Base-by-base conservation (phyloP, 1,140 invertebrate species). In the Camponotus floridanus region DNA sequence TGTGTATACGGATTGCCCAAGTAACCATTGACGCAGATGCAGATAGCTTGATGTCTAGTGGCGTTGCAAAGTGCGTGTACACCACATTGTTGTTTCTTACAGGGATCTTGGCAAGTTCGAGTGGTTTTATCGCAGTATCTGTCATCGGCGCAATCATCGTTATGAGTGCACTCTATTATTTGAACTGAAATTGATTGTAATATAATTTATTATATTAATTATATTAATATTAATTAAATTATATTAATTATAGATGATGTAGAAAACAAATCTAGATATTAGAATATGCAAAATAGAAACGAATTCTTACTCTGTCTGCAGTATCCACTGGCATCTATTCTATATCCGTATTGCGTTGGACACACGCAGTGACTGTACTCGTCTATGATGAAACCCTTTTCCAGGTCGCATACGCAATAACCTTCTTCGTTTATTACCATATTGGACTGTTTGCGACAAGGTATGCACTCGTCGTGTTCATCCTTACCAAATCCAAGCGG, bases 331-430 rank as follows among this genome's bases (percentile, higher is more conserved):
- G 93, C 88, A 48, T 97, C 97, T 0, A 98, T 93, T 26, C 94
- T 94, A 90, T 98, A 98, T 42, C 97, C 97, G 86, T 96, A 96
- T 78, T 97, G 96, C 1, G 95, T 95, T 2, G 97, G 97, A 92
- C 98, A 98, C 6, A 97, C 96, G 93, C 98, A 99, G 76, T 96
- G 96, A n/a, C 97, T 97, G 26, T 97, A 95, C 62, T 97, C 97
- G 80, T 97, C 97, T 45, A 97, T 96, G 13, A 97, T 96, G 88
- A 97, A 96, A 31, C 97, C 97, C 80, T 97, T 96, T 76, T 97
- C 97, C 6, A 97, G 91, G 55, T 97, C 97, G 91, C 98, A 98
- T 0, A 98, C 97, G 88, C 98, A 98, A 21, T 97, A 96, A 8
- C 98, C 98, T 65, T 96, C 95, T 45, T 97, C 96, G 86, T 98